Evolutionary conservation across 2,888 invertebrate species (phyloP), one percentile per base, ranked within the genome.

Genomic region (Acleris sparsana): DNA sequence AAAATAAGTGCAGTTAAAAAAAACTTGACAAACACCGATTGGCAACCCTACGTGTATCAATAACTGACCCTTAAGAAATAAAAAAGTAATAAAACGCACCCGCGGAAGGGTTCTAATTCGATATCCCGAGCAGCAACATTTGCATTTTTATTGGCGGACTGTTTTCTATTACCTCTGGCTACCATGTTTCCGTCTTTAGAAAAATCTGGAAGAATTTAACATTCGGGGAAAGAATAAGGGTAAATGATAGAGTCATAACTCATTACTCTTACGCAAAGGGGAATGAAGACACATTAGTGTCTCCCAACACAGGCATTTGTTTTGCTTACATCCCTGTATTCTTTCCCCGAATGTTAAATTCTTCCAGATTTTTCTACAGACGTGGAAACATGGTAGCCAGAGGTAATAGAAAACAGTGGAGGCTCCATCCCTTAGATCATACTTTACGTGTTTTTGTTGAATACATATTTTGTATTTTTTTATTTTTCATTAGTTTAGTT

Each of bases 11-110:
- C 3, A 39, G 17, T n/a, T 20, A 39, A 53, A 53, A 33, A 9
- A 11, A 51, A n/a, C 16, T 18, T 13, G 5, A 29, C 5, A 1
- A 16, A 1, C 39, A n/a, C 13, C 56, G 6, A 0, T 17, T 39
- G 71, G 0, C 82, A 85, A 68, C 87, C 87, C 85, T 85, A 64
- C 29, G 53, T 67, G 69, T 72, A 80, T 78, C 80, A 78, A 77
- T 77, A 80, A 76, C 83, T 86, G 87, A 86, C 88, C 82, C 73
- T 75, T 90, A 88, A 90, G 85, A 88, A 86, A 91, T 92, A 91
- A 92, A 92, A 90, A 90, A 90, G 91, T 89, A 89, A 88, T 91
- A 91, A 91, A 91, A 90, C 80, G 87, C 91, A 91, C 86, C 74
- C 76, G 77, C 79, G 82, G 77, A 79, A 87, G 85, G 87, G 88